Conservation (phyloP, 2,888 invertebrate genomes). For the Campopleginae sp. region DNA sequence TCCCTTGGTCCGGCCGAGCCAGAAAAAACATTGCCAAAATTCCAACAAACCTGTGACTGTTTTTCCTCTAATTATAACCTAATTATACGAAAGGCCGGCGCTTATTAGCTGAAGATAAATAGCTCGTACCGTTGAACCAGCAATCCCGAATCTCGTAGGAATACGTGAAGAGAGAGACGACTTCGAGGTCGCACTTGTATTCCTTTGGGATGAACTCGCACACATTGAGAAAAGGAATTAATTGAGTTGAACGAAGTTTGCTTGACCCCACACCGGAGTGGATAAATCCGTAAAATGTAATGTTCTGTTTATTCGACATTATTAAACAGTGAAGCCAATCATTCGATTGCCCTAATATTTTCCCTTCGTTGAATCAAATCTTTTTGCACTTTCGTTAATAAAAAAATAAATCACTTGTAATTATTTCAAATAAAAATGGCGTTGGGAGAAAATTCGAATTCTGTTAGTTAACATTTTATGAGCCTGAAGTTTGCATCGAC, state of each 20-base stretch:
- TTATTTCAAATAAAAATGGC: no score
- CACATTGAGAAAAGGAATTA: background rate
- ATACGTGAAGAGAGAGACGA: background rate
- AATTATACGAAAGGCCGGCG: background rate
- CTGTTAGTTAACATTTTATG: no score
- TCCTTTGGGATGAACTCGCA: background rate
- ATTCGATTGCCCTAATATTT: background rate
- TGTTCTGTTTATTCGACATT: background rate
- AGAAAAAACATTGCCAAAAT: background rate
- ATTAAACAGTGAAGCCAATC: background rate
- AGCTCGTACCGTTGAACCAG: background rate
- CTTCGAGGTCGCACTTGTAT: background rate
- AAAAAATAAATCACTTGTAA: background rate
- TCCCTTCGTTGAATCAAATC: background rate
- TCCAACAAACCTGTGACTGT: background rate
- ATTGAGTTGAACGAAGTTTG: background rate
- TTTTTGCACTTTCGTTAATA: background rate
- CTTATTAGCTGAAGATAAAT: background rate
- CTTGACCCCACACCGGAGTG: background rate
- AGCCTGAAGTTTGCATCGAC: no score
- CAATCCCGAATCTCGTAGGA: background rate
- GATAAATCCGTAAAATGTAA: background rate
- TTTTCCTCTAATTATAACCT: background rate
- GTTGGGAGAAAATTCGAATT: no score
- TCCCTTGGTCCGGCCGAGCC: background rate